Evolutionary conservation across 2,888 invertebrate genomes (phyloP), one percentile per base, ranked within the genome.

Genomic region (Drosophila pseudotakahashii): DNA sequence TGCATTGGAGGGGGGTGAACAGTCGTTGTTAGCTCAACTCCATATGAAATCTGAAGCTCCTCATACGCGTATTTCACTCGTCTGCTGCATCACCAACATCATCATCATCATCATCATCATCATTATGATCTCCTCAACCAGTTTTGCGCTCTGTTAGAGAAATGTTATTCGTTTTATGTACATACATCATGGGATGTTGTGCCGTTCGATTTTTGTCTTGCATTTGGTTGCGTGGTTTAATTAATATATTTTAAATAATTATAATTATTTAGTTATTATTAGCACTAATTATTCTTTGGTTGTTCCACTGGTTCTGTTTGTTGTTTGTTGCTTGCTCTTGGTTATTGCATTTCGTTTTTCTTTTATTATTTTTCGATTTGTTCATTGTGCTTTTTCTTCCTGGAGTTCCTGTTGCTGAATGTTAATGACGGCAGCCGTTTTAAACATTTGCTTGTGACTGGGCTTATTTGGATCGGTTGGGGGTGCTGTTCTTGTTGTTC

Each of bases 1-100:
- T 88, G 94, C 16, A 93, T 90, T 63, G 94, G 94, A 90, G 92
- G 92, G 82, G 92, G 93, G 91, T 89, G 93, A 92, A 77, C 92
- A 89, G 73, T 75, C 73, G 77, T 68, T 87, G 73, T 76, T 78
- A 75, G 64, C 55, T 19, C 61, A 83, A 75, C 72, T 78, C 77
- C 79, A 76, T 76, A 10, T 16, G 14, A 47, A 32, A 76, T 77
- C 32, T 41, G 60, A 36, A 74, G 60, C 34, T 79, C 75, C 76
- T 74, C 52, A 19, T 47, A 7, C 14, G 9, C 4, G 26, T 6
- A n/a, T 77, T 60, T 60, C 78, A 71, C 73, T 70, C 52, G 39
- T 58, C 53, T 73, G 75, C 50, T 72, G 73, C 80, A 81, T 71
- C 77, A 76, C 74, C 78, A 76, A 76, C 82, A 86, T 73, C 89